A percentile compares a stretch with the other conserved stretches of the same genome.
Evolutionary conservation across 2,797 vertebrate genomes (phyloP).

Genomic region (Rhinella marina): DNA sequence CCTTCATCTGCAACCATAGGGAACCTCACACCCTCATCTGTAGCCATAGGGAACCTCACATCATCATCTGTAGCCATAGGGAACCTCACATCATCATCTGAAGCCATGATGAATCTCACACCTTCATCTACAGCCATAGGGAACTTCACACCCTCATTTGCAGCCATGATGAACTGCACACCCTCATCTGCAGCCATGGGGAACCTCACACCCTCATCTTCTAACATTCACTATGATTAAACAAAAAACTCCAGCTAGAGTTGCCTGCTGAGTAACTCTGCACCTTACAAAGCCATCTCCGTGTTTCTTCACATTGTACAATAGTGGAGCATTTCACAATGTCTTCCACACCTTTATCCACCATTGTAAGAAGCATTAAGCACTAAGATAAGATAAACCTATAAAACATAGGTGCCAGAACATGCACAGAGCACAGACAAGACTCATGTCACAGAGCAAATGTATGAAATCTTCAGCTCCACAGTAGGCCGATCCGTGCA

Average conservation of each 20-base stretch:
- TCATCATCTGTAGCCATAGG: too few relatives aligned
- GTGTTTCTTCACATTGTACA: neutral
- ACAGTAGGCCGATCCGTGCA: neutral
- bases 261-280: too few relatives aligned
- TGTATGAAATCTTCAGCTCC: neutral
- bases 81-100: too few relatives aligned
- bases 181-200: neutral
- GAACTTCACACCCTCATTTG: too few relatives aligned
- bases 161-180: too few relatives aligned
- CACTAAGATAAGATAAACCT: neutral
- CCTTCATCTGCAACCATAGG: too few relatives aligned
- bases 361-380: neutral
- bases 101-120: too few relatives aligned
- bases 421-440: neutral
- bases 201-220: neutral
- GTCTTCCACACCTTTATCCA: constrained; percentile 8
- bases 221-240: neutral
- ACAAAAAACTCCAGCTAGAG: neutral
- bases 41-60: too few relatives aligned
- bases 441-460: neutral
- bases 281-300: neutral
- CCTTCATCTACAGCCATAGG: too few relatives aligned
- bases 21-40: too few relatives aligned
- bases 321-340: neutral
- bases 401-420: neutral